phyloP scores from a whole-genome alignment of 2,888 invertebrate species.

The Leptothorax acervorum region DNA sequence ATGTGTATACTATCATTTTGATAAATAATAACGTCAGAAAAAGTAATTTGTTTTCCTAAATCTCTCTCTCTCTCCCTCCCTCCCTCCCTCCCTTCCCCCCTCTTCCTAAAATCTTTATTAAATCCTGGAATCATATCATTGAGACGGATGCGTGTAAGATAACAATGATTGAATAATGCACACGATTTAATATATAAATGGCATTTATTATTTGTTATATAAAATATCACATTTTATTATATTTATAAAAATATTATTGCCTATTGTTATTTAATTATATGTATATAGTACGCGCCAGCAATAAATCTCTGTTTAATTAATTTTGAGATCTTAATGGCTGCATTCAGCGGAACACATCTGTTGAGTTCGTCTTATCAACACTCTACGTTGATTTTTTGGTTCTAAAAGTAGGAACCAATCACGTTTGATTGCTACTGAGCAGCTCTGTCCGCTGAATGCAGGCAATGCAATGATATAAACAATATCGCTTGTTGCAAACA shows the following conservation, averaged over 20 bases:
- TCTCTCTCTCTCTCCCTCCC: neutral
- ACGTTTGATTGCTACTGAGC: no score
- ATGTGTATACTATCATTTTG: neutral
- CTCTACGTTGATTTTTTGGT: no score
- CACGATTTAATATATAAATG: neutral
- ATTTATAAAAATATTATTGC: neutral
- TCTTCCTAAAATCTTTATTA: neutral
- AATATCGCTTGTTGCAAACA: neutral
- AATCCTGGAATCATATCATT: neutral
- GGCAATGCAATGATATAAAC: neutral
- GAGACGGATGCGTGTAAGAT: neutral
- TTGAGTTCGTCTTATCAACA: no score
- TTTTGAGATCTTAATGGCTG: neutral
- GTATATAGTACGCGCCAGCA: no score
- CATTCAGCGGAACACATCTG: no score
- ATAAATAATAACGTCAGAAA: constrained; percentile 4
- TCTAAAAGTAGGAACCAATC: no score
- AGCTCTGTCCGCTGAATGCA: no score
- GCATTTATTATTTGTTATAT: neutral
- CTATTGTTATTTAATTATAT: neutral
- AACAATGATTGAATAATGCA: neutral
- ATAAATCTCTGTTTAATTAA: neutral
- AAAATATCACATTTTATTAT: neutral
- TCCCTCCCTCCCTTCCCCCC: no score
- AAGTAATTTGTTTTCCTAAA: neutral